Conservation (phyloP, 53 echinoderm and acorn worm species). For the Paracentrotus lividus region DNA sequence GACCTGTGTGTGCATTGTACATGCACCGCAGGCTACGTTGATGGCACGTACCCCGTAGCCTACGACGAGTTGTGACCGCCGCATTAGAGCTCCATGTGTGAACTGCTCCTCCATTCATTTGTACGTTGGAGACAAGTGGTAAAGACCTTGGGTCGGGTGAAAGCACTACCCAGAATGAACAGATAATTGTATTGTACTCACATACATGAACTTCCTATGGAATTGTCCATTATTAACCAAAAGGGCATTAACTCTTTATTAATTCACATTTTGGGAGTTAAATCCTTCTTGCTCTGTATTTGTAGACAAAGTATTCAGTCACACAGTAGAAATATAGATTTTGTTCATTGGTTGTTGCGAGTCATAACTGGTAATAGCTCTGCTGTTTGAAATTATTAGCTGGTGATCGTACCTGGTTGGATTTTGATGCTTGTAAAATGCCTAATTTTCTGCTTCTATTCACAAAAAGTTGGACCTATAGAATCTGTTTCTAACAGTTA, state of each 20-base stretch:
- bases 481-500: not conserved
- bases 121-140: not conserved
- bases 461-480: not conserved
- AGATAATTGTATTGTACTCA: conserved; percentile 12
- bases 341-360: not conserved
- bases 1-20: too few species aligned
- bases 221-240: not conserved
- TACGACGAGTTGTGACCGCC: too few species aligned
- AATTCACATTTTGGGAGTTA: not conserved
- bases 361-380: not conserved
- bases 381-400: not conserved
- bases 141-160: conserved; percentile 23
- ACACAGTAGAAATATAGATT: not conserved
- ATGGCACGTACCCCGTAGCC: too few species aligned
- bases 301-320: not conserved
- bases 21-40: too few species aligned
- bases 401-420: not conserved
- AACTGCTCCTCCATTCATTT: not conserved
- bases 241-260: not conserved
- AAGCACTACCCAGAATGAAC: not conserved
- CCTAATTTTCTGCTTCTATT: not conserved
- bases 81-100: not conserved
- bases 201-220: not conserved
- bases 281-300: not conserved
- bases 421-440: not conserved